Conservation (phyloP, 2,113 vertebrate genomes). For the Poeciliopsis prolifica region DNA sequence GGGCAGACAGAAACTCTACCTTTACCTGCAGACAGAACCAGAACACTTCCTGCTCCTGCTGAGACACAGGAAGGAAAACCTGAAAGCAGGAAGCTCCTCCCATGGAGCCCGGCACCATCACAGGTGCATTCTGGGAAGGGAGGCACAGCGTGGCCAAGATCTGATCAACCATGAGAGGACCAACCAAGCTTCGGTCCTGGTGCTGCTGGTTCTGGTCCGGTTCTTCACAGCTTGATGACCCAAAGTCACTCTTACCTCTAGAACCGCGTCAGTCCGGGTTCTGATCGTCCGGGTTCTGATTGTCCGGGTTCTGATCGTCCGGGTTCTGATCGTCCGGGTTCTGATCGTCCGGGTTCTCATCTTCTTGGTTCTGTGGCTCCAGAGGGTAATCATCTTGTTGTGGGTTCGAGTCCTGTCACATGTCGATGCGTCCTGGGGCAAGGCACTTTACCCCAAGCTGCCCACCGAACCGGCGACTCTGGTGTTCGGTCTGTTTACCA, state of each 20-base stretch:
- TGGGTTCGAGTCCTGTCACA: too few species aligned
- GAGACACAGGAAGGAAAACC: background rate
- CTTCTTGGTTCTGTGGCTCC: too few species aligned
- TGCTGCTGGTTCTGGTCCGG: background rate
- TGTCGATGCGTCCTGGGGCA: too few species aligned
- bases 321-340: background rate
- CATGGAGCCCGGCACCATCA: conserved; percentile 52
- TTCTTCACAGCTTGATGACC: background rate
- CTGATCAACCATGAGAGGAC: too few species aligned
- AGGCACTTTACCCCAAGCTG: too few species aligned
- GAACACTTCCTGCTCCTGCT: background rate
- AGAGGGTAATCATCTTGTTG: too few species aligned
- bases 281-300: background rate
- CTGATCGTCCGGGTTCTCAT: background rate
- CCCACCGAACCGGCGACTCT: too few species aligned
- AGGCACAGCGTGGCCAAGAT: conserved; percentile 27
- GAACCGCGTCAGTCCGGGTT: background rate
- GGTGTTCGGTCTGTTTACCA: too few species aligned
- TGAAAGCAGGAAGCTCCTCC: background rate
- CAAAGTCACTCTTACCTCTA: background rate
- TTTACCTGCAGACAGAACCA: background rate
- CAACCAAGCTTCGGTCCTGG: conserved; percentile 23
- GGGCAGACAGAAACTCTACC: background rate
- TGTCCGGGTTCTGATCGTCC: too few species aligned
- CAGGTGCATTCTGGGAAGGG: conserved; percentile 76